These are phyloP conservation scores for Ceratothoa steindachneri DNA, from an alignment of 2,888 invertebrate genomes.

Conservation along the genomic window DNA sequence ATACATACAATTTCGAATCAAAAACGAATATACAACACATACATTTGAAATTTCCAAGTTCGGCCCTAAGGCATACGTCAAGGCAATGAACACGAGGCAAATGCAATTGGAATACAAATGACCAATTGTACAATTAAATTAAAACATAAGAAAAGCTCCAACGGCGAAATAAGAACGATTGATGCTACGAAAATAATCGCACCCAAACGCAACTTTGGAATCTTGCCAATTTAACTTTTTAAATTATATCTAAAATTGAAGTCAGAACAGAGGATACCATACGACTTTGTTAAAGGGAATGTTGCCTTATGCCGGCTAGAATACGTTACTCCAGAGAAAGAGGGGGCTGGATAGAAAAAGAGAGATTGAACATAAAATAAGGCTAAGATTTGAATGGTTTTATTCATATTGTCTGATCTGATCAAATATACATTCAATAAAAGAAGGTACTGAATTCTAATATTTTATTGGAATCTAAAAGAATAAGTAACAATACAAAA, in stretches of 20 bases:
- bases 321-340: background rate
- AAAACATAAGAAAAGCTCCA: background rate
- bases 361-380: background rate
- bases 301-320: background rate
- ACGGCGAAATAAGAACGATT: background rate
- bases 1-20: no score
- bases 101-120: background rate
- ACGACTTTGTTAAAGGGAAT: background rate
- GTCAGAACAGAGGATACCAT: background rate
- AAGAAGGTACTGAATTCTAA: no score
- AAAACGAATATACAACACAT: no score
- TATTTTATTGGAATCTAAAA: no score
- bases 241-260: conserved; percentile 22
- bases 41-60: no score
- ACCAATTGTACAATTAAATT: no score
- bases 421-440: no score
- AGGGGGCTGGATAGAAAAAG: background rate
- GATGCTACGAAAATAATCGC: background rate
- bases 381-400: no score
- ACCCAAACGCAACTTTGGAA: background rate
- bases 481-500: no score
- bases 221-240: conserved; percentile 19
- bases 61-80: no score
- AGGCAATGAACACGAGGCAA: no score
- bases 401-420: no score